Base-by-base conservation (phyloP, 1,140 invertebrate species). In the Homalodisca vitripennis region DNA sequence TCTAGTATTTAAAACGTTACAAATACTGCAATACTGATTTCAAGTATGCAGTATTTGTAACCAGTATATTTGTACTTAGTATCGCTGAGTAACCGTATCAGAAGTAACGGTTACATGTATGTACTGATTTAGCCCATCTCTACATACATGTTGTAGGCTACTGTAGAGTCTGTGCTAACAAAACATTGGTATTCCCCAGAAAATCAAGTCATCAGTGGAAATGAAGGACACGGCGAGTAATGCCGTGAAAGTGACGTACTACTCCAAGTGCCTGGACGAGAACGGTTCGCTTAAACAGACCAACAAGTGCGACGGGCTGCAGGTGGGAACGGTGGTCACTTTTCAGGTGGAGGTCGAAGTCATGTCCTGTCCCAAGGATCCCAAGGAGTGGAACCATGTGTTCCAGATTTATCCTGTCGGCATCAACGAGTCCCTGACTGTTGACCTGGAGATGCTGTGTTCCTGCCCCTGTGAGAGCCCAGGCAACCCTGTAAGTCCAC, bases 391-490 rank as follows among this genome's bases (percentile, higher is more conserved):
- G 89, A 88, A 85, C 26, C 90, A 93, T 78, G 85, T 80, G 14
- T 92, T 98, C 75, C 82, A 89, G 65, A 97, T 98, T 71, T 95
- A 95, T 81, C 95, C 95, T 0, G 93, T 97, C 26, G 95, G 94
- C 71, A 88, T 98, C 47, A 91, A 92, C 70, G 97, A 98, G 79
- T 89, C 86, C 75, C 82, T 98, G 3, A 84, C 85, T 3, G 86
- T 98, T 1, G 89, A 95, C 73, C 78, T 98, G 68, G 89, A 95
- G 76, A 92, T 97, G 85, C 80, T 94, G 1, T 98, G 95, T 76
- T 89, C 94, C 72, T 98, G 95, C 75, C 88, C 89, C 26, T 98
- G 95, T 80, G 93, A 95, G 77, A 83, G 84, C 69, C 79, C 80
- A 0, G 84, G 84, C 55, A 83, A 87, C 70, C 75, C 75, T 60